Base-by-base conservation (phyloP, 2,797 vertebrate genomes). In the Peromyscus eremicus region DNA sequence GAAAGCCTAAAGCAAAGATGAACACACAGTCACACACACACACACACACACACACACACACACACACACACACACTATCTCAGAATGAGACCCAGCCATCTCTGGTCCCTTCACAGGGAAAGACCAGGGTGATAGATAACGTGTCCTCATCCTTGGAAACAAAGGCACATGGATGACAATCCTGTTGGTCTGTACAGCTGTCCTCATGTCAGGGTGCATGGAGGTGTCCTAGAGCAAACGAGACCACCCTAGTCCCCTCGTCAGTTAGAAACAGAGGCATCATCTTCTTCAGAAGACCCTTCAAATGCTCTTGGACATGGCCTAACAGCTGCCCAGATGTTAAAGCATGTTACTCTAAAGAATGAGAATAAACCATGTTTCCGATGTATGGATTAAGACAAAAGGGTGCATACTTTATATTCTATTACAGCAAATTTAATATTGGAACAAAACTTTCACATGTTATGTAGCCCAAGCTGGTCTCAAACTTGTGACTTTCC, bases 1-100 rank as follows among this genome's bases (percentile, higher is more conserved):
- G 0, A 17, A 46, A 52, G 40, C 55, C 80, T 71, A 40, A 92
- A 70, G 19, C 93, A 57, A 66, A 43, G 13, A 37, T 10, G 13
- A 62, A 55, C 0, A 2, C n/a, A 8, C 13, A 34, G 12, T 5
- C 64, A 40, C 27, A 14, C 55, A n/a, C 17, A 71, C 0, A 7
- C 0, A 0, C 64, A 5, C 64, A 40, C 27, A 14, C 55, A n/a
- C 17, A 71, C 0, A 55, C 0, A 2, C n/a, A 8, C 13, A 34
- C 12, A 5, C 64, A 40, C 27, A 14, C 55, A n/a, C 17, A 71
- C 0, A 7, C 0, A 0, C 64, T n/a, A 40, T 81, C 81, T 82
- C 82, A 37, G 49, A 40, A 89, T 81, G 12, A 94, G 75, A 73
- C 60, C 27, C 60, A 7, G 43, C 49, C 62, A 68, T 32, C 70